Percentiles rank a stretch among this genome's conserved stretches.
Evolutionary conservation across 2,888 invertebrate species (phyloP).

Genomic region (Lepidochrysops patricia): DNA sequence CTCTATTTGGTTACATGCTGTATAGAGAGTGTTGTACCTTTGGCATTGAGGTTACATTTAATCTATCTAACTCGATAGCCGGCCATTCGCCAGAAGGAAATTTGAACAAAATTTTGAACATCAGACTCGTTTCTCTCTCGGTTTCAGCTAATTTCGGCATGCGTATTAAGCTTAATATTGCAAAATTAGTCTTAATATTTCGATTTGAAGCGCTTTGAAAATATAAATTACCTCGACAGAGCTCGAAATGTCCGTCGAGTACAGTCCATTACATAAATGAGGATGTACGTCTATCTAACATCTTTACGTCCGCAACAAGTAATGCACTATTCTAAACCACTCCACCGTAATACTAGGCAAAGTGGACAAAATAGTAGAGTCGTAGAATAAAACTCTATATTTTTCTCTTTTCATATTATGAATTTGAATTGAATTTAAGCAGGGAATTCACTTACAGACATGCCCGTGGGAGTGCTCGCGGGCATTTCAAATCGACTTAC

Average conservation of each 20-base stretch:
- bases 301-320: constrained; percentile 16
- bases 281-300: constrained; percentile 13
- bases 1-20: neutral
- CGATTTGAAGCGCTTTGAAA: neutral
- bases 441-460: too few species aligned
- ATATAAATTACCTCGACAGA: neutral
- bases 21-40: neutral
- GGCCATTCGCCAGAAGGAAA: too few species aligned
- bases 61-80: too few species aligned
- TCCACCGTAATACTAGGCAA: constrained; percentile 7
- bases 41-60: neutral
- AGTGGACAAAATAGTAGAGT: constrained; percentile 1
- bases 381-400: neutral
- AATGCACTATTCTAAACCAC: constrained; percentile 13
- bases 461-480: too few species aligned
- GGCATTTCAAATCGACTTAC: too few species aligned
- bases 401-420: neutral
- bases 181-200: too few species aligned
- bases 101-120: too few species aligned
- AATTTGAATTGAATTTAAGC: neutral
- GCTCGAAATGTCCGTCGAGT: neutral
- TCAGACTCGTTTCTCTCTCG: neutral
- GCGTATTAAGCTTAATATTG: too few species aligned
- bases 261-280: constrained; percentile 1
- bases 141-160: too few species aligned